phyloP scores from a whole-genome alignment of 2,797 vertebrate species.

The Gymnopithys bicolor region DNA sequence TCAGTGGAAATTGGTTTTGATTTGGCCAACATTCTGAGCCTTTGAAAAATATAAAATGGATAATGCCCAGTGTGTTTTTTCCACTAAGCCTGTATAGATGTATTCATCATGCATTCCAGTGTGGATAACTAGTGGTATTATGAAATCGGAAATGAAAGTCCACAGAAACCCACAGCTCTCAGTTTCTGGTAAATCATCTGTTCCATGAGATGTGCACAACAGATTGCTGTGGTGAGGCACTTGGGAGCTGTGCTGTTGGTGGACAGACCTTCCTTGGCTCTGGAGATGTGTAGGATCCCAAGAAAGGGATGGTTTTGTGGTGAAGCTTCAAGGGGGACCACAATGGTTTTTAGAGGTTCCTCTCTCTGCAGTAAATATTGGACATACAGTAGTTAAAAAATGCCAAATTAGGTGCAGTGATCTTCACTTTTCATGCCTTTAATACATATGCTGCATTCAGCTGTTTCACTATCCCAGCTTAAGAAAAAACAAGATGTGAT shows the following conservation, averaged over 20 bases:
- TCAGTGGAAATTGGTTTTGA: constrained; percentile 26
- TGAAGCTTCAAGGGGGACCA: neutral
- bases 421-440: neutral
- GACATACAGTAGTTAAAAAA: neutral
- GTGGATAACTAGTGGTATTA: neutral
- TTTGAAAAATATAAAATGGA: constrained; percentile 24
- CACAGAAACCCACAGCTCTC: neutral
- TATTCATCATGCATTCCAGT: neutral
- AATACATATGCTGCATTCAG: neutral
- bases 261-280: fast-evolving
- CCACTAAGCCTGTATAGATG: neutral
- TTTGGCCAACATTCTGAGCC: constrained; percentile 10
- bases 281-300: neutral
- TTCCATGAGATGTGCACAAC: neutral
- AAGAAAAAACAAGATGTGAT: neutral
- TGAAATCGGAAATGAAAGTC: constrained; percentile 32
- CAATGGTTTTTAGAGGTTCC: neutral
- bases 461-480: neutral
- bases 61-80: constrained; percentile 13
- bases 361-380: neutral
- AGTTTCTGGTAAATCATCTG: neutral
- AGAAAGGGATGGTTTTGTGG: neutral
- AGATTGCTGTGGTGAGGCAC: neutral
- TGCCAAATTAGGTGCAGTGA: neutral
- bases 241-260: neutral